phyloP scores from a whole-genome alignment of 2,113 vertebrate genomes.

The Dryoscopus gambensis region DNA sequence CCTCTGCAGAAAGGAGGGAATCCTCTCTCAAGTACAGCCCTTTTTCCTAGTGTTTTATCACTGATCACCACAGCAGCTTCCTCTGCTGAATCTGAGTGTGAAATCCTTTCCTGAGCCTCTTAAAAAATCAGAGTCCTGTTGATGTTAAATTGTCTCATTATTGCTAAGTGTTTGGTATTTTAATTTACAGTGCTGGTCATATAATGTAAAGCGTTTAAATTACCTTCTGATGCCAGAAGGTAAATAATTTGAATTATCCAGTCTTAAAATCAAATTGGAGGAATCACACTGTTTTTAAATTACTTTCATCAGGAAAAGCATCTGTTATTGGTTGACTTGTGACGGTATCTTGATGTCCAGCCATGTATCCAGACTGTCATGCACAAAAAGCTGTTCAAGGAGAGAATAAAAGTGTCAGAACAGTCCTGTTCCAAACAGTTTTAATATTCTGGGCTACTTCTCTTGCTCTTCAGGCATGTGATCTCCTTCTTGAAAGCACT shows the following conservation, averaged over 20 bases:
- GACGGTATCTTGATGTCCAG: not conserved
- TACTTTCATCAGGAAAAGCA: not conserved
- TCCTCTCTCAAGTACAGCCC: not conserved
- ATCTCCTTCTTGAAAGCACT: not conserved
- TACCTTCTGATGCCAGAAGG: not conserved
- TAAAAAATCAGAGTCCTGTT: not conserved
- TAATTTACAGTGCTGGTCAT: not conserved
- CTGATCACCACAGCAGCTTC: not conserved
- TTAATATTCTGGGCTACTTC: not conserved
- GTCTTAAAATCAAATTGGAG: not conserved
- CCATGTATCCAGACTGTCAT: not conserved
- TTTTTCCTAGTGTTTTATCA: not conserved
- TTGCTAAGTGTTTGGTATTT: not conserved
- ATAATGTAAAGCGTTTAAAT: not conserved
- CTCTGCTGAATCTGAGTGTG: not conserved
- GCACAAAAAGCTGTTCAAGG: not conserved
- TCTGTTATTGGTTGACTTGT: not conserved
- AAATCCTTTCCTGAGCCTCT: not conserved
- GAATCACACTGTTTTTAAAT: not conserved
- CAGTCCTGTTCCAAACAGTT: not conserved
- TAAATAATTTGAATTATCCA: not conserved
- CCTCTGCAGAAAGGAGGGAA: not conserved
- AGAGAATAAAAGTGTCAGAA: not conserved
- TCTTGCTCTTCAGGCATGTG: fast-evolving
- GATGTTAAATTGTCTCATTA: not conserved